Conservation (phyloP, 2,113 vertebrate species). For the Leiothrix lutea region DNA sequence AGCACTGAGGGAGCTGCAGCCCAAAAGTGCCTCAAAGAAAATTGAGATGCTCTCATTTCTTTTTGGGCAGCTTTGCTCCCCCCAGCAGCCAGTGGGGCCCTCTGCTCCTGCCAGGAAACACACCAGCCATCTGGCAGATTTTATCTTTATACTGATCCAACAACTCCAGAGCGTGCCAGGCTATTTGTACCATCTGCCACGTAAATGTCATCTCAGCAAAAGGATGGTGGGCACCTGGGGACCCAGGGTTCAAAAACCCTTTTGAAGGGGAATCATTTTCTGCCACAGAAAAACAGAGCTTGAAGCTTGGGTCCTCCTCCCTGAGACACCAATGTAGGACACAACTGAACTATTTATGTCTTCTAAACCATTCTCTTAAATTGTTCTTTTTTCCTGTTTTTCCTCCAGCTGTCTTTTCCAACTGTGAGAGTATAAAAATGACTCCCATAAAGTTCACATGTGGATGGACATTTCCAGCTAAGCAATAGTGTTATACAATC, state of each 20-base stretch:
- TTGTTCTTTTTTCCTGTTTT: not conserved
- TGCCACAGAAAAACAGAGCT: not conserved
- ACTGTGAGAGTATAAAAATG: not conserved
- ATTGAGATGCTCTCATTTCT: not conserved
- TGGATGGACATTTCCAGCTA: not conserved
- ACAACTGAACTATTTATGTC: not conserved
- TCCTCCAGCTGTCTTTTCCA: not conserved
- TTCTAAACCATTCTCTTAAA: not conserved
- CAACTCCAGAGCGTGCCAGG: slow-evolving; percentile 17
- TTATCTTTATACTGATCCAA: not conserved
- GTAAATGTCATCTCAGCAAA: slow-evolving; percentile 1
- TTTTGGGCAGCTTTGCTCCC: not conserved
- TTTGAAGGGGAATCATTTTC: not conserved
- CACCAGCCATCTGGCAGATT: slow-evolving; percentile 33
- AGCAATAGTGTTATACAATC: not conserved
- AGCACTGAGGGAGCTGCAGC: rapidly evolving
- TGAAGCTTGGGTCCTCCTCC: not conserved
- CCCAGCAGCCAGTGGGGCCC: not conserved
- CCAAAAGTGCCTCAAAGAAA: not conserved
- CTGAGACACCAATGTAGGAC: not conserved
- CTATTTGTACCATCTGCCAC: slow-evolving; percentile 60
- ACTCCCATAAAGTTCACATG: not conserved
- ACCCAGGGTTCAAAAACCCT: not conserved
- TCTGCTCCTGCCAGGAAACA: slow-evolving; percentile 8
- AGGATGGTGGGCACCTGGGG: slow-evolving; percentile 27